A percentile compares a stretch with the other conserved stretches of the same genome.
These are phyloP conservation scores for Podarcis cretensis DNA, from an alignment of 2,113 vertebrate genomes.

Conservation along the genomic window DNA sequence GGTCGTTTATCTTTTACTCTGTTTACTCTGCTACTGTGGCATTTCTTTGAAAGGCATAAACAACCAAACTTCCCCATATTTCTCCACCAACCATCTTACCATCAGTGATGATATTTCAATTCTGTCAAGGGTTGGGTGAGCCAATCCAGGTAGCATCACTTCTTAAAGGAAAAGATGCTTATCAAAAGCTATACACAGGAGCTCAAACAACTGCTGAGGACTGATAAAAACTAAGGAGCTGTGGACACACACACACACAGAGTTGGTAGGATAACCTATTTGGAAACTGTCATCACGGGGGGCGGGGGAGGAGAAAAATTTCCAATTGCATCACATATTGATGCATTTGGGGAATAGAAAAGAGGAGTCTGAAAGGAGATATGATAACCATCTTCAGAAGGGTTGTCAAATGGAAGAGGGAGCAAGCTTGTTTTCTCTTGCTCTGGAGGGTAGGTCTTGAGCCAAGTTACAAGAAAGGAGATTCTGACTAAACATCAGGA, in stretches of 20 bases:
- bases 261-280: constrained; percentile 25
- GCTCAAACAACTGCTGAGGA: constrained; percentile 47
- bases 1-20: rapidly evolving
- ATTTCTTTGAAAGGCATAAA: background rate
- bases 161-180: constrained; percentile 39
- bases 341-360: background rate
- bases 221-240: constrained; percentile 40
- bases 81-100: constrained; percentile 1
- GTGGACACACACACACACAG: background rate
- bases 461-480: too few species aligned
- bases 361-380: too few species aligned
- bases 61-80: constrained; percentile 22
- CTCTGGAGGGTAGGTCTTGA: too few species aligned
- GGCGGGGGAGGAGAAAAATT: constrained; percentile 28
- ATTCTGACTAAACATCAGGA: too few species aligned
- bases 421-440: too few species aligned
- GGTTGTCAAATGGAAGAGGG: too few species aligned
- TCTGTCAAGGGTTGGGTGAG: constrained; percentile 46
- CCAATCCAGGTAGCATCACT: constrained; percentile 26
- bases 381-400: too few species aligned
- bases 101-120: constrained; percentile 54
- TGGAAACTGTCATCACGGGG: constrained; percentile 25
- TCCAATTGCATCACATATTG: constrained; percentile 11
- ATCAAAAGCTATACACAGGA: constrained; percentile 41
- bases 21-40: constrained; percentile 16